These are phyloP conservation scores for Montipora capitata DNA, from an alignment of 92 coral and sea anemone genomes.

Conservation along the genomic window DNA sequence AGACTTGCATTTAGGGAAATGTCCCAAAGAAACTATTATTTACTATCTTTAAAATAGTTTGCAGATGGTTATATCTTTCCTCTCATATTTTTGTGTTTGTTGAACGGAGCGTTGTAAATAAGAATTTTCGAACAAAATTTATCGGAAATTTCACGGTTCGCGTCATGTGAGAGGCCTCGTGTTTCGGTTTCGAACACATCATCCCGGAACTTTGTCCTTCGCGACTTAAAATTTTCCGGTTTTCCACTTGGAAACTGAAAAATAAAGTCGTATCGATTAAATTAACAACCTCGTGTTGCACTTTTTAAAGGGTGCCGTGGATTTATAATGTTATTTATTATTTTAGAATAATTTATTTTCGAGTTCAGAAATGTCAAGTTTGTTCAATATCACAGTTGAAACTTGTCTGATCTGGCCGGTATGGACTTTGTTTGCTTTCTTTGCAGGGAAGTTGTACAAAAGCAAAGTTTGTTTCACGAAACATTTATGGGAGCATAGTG, in stretches of 20 bases:
- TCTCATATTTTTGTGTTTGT: neutral
- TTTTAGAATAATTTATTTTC: slow-evolving; percentile 38
- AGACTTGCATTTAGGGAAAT: slow-evolving; percentile 40
- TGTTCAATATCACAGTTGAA: slow-evolving; percentile 29
- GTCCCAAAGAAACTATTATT: slow-evolving; percentile 7
- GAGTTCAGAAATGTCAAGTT: slow-evolving; percentile 8
- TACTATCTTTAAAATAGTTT: neutral
- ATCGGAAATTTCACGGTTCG: slow-evolving; percentile 57
- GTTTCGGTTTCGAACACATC: slow-evolving; percentile 70
- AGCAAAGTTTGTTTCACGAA: slow-evolving; percentile 99
- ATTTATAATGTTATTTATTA: slow-evolving; percentile 12
- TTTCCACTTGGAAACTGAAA: slow-evolving; percentile 19
- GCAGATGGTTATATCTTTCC: neutral
- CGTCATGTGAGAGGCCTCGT: slow-evolving; percentile 88
- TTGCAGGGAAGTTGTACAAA: slow-evolving; percentile 95
- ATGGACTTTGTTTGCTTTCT: slow-evolving; percentile 50
- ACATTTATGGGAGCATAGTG: slow-evolving; percentile 98
- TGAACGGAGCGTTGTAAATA: neutral
- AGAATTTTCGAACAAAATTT: slow-evolving; percentile 28
- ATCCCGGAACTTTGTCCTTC: slow-evolving; percentile 59
- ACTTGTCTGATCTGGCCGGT: slow-evolving; percentile 45
- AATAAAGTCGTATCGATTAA: neutral
- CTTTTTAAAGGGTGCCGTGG: neutral
- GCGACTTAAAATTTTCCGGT: slow-evolving; percentile 39
- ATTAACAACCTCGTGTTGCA: neutral